phyloP scores from a whole-genome alignment of 2,888 invertebrate genomes.

The Leptinotarsa haldemani region DNA sequence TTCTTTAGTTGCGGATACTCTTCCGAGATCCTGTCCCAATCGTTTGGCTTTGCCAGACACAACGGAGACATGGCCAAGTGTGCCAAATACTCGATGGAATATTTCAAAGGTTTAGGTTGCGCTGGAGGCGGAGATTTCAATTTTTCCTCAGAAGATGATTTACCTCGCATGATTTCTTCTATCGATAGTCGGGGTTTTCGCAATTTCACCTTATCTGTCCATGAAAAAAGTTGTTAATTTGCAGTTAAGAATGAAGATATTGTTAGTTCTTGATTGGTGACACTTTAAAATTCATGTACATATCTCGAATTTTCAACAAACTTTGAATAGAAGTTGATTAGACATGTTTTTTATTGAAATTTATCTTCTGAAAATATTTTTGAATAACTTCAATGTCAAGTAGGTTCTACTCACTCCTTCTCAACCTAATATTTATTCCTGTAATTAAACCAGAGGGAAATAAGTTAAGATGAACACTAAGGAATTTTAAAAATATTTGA shows the following conservation, averaged over 20 bases:
- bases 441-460: too few relatives aligned
- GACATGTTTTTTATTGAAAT: too few relatives aligned
- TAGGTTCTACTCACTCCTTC: too few relatives aligned
- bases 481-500: too few relatives aligned
- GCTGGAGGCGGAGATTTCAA: slow-evolving; percentile 21
- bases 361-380: too few relatives aligned
- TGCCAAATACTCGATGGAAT: slow-evolving; percentile 67
- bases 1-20: slow-evolving; percentile 69
- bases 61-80: slow-evolving; percentile 70
- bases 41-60: slow-evolving; percentile 67
- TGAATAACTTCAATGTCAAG: too few relatives aligned
- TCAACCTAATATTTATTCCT: too few relatives aligned
- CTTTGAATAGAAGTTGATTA: too few relatives aligned
- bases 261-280: too few relatives aligned
- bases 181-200: slow-evolving; percentile 60
- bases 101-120: slow-evolving; percentile 46
- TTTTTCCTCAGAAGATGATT: slow-evolving; percentile 4
- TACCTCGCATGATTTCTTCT: slow-evolving; percentile 55
- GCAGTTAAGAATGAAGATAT: background rate
- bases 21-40: slow-evolving; percentile 69
- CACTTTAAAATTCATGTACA: too few relatives aligned
- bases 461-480: too few relatives aligned
- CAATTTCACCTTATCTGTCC: slow-evolving; percentile 52
- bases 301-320: too few relatives aligned
- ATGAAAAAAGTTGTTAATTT: slow-evolving; percentile 3